Evolutionary conservation across 2,797 vertebrate genomes (phyloP).

Genomic region (Thamnophis elegans): DNA sequence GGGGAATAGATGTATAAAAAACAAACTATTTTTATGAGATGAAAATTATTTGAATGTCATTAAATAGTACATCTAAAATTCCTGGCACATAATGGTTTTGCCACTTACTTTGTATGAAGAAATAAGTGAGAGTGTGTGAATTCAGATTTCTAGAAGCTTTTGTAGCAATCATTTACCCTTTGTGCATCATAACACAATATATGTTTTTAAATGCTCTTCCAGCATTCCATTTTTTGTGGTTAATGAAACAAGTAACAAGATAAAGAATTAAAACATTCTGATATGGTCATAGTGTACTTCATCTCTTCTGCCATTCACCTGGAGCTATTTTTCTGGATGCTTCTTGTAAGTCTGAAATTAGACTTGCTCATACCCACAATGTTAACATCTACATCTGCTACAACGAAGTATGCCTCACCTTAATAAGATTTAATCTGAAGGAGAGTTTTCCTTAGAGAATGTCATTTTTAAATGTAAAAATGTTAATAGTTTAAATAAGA

Average conservation of each 20-base stretch:
- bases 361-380: background rate
- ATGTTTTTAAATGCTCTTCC: background rate
- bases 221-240: slow-evolving; percentile 8
- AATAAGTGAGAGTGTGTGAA: slow-evolving; percentile 38
- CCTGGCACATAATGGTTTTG: slow-evolving; percentile 53
- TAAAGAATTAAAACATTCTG: slow-evolving; percentile 6
- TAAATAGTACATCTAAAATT: slow-evolving; percentile 62
- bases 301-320: background rate
- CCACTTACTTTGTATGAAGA: slow-evolving; percentile 47
- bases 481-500: background rate
- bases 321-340: background rate
- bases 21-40: slow-evolving; percentile 67
- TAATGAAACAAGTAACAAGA: slow-evolving; percentile 16
- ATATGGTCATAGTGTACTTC: background rate
- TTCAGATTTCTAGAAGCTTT: slow-evolving; percentile 34
- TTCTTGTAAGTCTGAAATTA: background rate
- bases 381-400: fast-evolving
- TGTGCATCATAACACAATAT: background rate
- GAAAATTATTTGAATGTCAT: slow-evolving; percentile 61
- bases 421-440: background rate
- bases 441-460: background rate
- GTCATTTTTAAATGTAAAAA: background rate
- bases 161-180: slow-evolving; percentile 32
- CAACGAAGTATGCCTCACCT: background rate
- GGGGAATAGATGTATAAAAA: slow-evolving; percentile 79